These are phyloP conservation scores for Spicauda simplicius DNA, from an alignment of 2,888 invertebrate genomes.

Conservation along the genomic window DNA sequence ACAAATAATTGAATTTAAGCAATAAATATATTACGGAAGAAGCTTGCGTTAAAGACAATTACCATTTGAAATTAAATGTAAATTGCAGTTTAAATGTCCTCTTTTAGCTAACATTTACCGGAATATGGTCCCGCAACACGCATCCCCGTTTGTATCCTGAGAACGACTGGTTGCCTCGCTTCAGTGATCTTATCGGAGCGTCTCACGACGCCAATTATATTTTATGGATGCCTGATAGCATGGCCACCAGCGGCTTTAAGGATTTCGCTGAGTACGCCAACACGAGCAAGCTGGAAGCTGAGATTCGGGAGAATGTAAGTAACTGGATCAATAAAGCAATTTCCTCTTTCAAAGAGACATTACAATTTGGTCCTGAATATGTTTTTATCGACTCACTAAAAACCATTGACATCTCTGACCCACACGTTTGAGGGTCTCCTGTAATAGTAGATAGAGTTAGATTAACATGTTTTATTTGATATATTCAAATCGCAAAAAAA, in stretches of 20 bases:
- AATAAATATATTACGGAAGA: too few relatives aligned
- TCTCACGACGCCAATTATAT: conserved; percentile 67
- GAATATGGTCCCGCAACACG: conserved; percentile 75
- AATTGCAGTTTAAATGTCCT: background rate
- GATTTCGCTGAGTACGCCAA: conserved; percentile 73
- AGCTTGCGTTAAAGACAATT: too few relatives aligned
- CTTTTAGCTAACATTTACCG: conserved; percentile 65
- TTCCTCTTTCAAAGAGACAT: too few relatives aligned
- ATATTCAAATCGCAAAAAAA: too few relatives aligned
- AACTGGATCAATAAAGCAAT: background rate
- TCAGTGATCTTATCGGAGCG: conserved; percentile 72
- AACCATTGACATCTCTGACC: too few relatives aligned
- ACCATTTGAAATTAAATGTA: too few relatives aligned
- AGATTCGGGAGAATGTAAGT: conserved; percentile 69
- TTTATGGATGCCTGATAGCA: conserved; percentile 67
- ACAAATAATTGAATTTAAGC: too few relatives aligned
- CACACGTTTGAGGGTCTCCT: too few relatives aligned
- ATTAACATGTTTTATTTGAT: too few relatives aligned
- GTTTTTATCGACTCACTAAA: too few relatives aligned
- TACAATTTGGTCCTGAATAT: too few relatives aligned
- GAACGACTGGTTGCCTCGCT: conserved; percentile 72
- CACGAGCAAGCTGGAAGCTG: conserved; percentile 65
- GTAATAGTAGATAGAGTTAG: too few relatives aligned
- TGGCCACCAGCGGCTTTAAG: conserved; percentile 66
- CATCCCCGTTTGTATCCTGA: conserved; percentile 71